Conservation (phyloP, 2,113 vertebrate species). For the Ursus arctos region DNA sequence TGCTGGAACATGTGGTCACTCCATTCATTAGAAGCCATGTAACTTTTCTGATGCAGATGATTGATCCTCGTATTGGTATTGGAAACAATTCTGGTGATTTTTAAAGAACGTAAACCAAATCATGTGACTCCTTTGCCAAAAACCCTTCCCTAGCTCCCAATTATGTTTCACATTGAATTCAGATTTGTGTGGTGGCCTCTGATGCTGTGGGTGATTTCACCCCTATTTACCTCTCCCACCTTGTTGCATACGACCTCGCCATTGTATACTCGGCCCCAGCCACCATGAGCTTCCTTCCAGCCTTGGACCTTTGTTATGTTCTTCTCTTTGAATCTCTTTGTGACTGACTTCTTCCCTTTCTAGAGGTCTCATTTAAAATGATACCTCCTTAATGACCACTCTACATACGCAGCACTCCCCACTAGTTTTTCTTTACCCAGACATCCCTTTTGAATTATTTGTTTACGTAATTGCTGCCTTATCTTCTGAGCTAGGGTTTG, state of each 20-base stretch:
- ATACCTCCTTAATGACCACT: not conserved
- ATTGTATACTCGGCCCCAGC: rapidly evolving
- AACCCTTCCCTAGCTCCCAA: not conserved
- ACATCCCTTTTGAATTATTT: not conserved
- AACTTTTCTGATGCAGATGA: not conserved
- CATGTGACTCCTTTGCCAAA: not conserved
- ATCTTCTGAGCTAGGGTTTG: not conserved
- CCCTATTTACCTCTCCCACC: not conserved
- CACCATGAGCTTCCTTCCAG: not conserved
- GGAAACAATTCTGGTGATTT: not conserved
- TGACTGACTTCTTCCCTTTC: not conserved
- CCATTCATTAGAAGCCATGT: not conserved
- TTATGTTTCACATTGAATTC: not conserved
- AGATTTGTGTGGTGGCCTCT: not conserved
- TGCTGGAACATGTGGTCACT: not conserved
- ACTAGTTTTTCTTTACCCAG: not conserved
- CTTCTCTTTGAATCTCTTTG: not conserved
- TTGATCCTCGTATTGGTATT: not conserved
- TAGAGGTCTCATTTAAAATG: not conserved
- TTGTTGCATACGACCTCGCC: not conserved
- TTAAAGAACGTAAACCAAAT: not conserved
- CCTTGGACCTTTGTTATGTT: not conserved
- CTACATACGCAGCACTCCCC: too few relatives aligned
- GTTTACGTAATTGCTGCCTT: not conserved
- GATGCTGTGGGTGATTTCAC: not conserved